These are phyloP conservation scores for Acanthornis magna DNA, from an alignment of 2,797 vertebrate genomes.

Conservation along the genomic window DNA sequence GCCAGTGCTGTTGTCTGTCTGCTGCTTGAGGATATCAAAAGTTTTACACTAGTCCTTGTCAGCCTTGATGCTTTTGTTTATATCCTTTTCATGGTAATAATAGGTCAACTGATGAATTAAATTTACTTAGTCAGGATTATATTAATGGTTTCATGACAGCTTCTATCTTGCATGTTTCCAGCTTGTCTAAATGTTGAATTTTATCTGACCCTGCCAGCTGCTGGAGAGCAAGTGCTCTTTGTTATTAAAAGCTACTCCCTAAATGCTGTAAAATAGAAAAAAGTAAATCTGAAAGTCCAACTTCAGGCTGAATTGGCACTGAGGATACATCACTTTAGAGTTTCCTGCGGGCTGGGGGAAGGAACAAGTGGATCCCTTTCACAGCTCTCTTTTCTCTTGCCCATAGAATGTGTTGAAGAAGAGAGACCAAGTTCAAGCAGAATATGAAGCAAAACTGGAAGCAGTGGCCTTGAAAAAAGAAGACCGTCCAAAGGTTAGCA, in stretches of 20 bases:
- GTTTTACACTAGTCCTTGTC: background rate
- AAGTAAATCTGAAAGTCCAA: background rate
- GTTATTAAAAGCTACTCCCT: background rate
- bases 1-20: background rate
- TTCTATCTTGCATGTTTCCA: background rate
- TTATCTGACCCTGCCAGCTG: background rate
- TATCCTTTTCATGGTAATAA: background rate
- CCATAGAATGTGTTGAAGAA: constrained; percentile 91
- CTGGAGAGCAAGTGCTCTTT: background rate
- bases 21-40: background rate
- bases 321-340: background rate
- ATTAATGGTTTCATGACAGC: background rate
- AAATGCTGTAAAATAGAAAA: background rate
- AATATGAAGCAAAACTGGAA: constrained; percentile 94
- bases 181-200: background rate
- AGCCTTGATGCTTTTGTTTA: background rate
- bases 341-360: background rate
- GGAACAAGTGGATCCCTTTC: background rate
- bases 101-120: background rate
- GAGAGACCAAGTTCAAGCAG: constrained; percentile 94
- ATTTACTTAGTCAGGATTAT: background rate
- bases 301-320: background rate
- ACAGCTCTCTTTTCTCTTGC: background rate
- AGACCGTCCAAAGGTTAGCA: constrained; percentile 87
- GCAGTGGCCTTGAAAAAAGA: constrained; percentile 88